Evolutionary conservation across 2,797 vertebrate species (phyloP).

Genomic region (Tauraco hartlaubi): DNA sequence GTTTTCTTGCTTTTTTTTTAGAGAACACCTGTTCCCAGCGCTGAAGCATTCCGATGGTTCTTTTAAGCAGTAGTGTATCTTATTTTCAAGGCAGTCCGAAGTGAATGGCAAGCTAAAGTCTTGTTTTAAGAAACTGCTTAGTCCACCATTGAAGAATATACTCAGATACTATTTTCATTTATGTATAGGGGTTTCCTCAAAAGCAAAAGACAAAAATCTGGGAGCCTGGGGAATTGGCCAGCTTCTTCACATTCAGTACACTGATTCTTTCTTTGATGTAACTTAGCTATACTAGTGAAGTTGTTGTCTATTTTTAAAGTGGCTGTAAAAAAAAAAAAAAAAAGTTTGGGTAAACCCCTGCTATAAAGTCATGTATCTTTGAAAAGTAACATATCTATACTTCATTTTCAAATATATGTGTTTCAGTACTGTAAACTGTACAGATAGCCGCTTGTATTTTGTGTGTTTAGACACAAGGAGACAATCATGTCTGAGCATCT

Average conservation of each 20-base stretch:
- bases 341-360: constrained; percentile 86
- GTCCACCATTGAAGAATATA: constrained; percentile 87
- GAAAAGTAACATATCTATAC: constrained; percentile 97
- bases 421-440: constrained; percentile 97
- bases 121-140: constrained; percentile 91
- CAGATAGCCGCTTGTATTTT: constrained; percentile 91
- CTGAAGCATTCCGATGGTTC: constrained; percentile 99
- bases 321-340: constrained; percentile 79
- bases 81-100: constrained; percentile 86
- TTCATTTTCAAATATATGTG: constrained; percentile 98
- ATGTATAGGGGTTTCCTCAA: constrained; percentile 87
- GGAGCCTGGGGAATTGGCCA: constrained; percentile 80
- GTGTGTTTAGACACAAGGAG: constrained; percentile 89
- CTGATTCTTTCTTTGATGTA: constrained; percentile 84
- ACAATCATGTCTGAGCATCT: constrained; percentile 94
- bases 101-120: constrained; percentile 89
- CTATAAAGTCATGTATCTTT: constrained; percentile 99
- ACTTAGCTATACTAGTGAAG: constrained; percentile 86
- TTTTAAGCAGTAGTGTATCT: constrained; percentile 90
- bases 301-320: constrained; percentile 89
- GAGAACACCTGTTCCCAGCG: constrained; percentile 97
- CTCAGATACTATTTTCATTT: constrained; percentile 86
- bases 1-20: constrained; percentile 87
- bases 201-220: constrained; percentile 73
- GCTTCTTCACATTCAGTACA: constrained; percentile 79